These are phyloP conservation scores for Apostichopus leukothele DNA, from an alignment of 53 echinoderm and acorn worm species.

Conservation along the genomic window DNA sequence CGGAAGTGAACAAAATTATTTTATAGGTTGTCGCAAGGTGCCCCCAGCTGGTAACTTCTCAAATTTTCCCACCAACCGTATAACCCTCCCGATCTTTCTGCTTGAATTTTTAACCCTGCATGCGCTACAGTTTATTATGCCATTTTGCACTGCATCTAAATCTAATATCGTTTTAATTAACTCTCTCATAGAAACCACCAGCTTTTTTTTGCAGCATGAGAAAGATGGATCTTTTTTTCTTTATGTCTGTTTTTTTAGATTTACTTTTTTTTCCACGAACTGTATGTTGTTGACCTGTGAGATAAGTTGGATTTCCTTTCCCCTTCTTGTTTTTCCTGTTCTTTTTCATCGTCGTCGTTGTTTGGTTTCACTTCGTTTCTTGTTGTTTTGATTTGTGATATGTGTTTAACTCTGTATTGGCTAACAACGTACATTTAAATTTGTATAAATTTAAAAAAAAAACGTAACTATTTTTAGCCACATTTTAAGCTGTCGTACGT, in stretches of 20 bases:
- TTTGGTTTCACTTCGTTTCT: too few relatives aligned
- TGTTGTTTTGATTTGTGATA: too few relatives aligned
- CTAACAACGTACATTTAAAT: too few relatives aligned
- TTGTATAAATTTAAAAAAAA: too few relatives aligned
- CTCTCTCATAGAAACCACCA: background rate
- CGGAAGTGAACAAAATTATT: too few relatives aligned
- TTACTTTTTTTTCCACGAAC: background rate
- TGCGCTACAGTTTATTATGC: background rate
- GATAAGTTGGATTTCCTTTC: background rate
- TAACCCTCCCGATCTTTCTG: background rate
- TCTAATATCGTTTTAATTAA: background rate
- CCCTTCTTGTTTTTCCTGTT: background rate
- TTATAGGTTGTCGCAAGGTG: too few relatives aligned
- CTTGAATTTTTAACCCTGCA: background rate
- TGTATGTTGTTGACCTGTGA: background rate
- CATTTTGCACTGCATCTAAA: background rate
- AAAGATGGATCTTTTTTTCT: background rate
- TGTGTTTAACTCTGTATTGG: too few relatives aligned
- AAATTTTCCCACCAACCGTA: background rate
- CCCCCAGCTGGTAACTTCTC: background rate
- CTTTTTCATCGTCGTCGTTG: background rate
- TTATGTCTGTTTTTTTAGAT: background rate
- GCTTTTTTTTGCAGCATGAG: background rate
- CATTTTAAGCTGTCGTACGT: too few relatives aligned
- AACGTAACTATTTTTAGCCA: too few relatives aligned